A percentile compares a stretch with the other conserved stretches of the same genome.
These are phyloP conservation scores for Clavelina lepadiformis DNA, from an alignment of 23 tunicate species.

Conservation along the genomic window DNA sequence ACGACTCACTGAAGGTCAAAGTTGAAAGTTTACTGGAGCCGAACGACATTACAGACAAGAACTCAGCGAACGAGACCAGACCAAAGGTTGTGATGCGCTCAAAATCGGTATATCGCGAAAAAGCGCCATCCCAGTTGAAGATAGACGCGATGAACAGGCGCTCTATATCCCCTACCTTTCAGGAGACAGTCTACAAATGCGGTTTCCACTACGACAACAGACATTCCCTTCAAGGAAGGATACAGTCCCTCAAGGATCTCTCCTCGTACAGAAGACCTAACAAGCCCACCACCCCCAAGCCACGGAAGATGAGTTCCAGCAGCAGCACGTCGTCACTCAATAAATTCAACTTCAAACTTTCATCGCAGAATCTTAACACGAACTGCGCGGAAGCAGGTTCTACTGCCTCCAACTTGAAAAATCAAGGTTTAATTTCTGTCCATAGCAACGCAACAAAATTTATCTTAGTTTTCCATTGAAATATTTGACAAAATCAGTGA, in stretches of 20 bases:
- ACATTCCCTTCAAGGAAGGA: not conserved
- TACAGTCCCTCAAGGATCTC: slow-evolving; percentile 1
- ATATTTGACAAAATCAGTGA: no score
- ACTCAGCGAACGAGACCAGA: not conserved
- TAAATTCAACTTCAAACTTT: slow-evolving; percentile 23
- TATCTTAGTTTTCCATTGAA: no score
- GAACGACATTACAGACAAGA: not conserved
- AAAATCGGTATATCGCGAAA: slow-evolving; percentile 21
- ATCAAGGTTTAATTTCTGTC: no score
- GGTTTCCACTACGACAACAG: not conserved
- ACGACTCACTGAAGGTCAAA: slow-evolving; percentile 1
- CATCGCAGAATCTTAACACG: slow-evolving; percentile 19
- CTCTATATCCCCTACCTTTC: slow-evolving; percentile 42
- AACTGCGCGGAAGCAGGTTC: no score
- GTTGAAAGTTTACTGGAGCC: not conserved
- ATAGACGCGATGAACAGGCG: slow-evolving; percentile 14
- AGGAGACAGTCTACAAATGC: not conserved
- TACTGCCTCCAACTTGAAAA: no score
- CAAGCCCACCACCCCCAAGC: slow-evolving; percentile 77
- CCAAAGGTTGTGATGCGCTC: slow-evolving; percentile 4
- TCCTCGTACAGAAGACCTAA: slow-evolving; percentile 18
- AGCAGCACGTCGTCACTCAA: slow-evolving; percentile 41
- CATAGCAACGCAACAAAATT: no score
- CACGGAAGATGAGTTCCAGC: slow-evolving; percentile 29
- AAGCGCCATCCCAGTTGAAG: not conserved